phyloP scores from a whole-genome alignment of 2,888 invertebrate genomes.

The Tipula vernalis region DNA sequence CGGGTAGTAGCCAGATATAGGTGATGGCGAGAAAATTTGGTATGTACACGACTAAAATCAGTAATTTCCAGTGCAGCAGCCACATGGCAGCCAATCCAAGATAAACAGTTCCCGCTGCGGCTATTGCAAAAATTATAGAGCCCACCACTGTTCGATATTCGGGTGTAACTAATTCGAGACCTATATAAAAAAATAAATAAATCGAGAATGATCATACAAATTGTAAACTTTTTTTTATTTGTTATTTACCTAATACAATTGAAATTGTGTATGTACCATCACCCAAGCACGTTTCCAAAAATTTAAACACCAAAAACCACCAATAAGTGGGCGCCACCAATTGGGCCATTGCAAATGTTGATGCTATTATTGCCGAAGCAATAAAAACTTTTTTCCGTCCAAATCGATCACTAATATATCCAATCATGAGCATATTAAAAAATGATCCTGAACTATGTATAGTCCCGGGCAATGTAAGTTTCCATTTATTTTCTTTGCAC shows the following conservation, averaged over 20 bases:
- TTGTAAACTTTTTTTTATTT: not conserved
- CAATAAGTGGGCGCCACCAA: not conserved
- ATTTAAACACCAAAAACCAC: not conserved
- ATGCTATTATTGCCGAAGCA: not conserved
- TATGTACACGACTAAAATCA: not conserved
- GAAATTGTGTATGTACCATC: not conserved
- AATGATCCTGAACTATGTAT: slow-evolving; percentile 51
- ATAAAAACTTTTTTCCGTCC: not conserved
- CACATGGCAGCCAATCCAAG: not conserved
- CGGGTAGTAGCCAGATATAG: slow-evolving; percentile 55
- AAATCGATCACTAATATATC: slow-evolving; percentile 52
- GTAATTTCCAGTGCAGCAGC: not conserved
- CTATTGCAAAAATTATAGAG: not conserved
- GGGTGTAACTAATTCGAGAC: not conserved
- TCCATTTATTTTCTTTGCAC: slow-evolving; percentile 39
- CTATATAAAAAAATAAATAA: not conserved
- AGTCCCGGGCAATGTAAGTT: slow-evolving; percentile 50
- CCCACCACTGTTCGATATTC: not conserved
- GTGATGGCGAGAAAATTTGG: not conserved
- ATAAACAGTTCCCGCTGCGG: not conserved
- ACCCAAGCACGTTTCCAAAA: not conserved
- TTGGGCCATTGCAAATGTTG: not conserved
- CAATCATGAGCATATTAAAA: slow-evolving; percentile 48
- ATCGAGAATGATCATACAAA: not conserved
- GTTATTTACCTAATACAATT: not conserved